Evolutionary conservation across 2,888 invertebrate genomes (phyloP).

Genomic region (Ethmia dodecea): DNA sequence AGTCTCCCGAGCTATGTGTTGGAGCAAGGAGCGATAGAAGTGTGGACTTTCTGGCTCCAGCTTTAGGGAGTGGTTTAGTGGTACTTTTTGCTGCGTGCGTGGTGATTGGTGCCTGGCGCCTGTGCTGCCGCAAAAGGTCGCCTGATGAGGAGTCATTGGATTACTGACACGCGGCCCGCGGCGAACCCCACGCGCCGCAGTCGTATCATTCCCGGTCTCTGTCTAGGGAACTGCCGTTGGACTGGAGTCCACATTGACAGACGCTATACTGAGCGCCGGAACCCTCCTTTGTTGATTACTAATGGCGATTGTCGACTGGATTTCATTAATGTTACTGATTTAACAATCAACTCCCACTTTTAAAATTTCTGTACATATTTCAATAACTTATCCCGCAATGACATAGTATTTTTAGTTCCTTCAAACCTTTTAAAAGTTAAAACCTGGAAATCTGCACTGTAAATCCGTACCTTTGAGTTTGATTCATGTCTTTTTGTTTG

Average conservation of each 20-base stretch:
- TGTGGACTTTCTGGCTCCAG: slow-evolving; percentile 80
- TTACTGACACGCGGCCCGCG: slow-evolving; percentile 79
- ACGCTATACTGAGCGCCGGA: slow-evolving; percentile 65
- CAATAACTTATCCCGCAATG: too few relatives aligned
- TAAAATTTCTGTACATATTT: too few relatives aligned
- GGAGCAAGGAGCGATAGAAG: slow-evolving; percentile 63
- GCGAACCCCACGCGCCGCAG: slow-evolving; percentile 65
- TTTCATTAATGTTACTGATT: too few relatives aligned
- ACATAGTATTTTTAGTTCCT: too few relatives aligned
- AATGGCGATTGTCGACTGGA: too few relatives aligned
- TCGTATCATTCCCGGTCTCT: slow-evolving; percentile 61
- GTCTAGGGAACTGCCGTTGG: slow-evolving; percentile 62
- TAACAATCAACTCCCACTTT: too few relatives aligned
- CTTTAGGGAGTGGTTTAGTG: slow-evolving; percentile 79
- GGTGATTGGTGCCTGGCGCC: slow-evolving; percentile 77
- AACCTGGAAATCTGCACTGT: too few relatives aligned
- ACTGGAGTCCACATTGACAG: slow-evolving; percentile 77
- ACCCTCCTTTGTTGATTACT: slow-evolving; percentile 46
- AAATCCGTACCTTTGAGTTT: too few relatives aligned
- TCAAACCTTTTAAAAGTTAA: too few relatives aligned
- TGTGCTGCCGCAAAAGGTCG: slow-evolving; percentile 78
- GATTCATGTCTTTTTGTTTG: too few relatives aligned
- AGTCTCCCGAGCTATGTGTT: slow-evolving; percentile 85
- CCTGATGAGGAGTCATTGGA: slow-evolving; percentile 79
- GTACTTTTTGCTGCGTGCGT: slow-evolving; percentile 75